phyloP scores from a whole-genome alignment of 2,113 vertebrate species.

The Stigmatopora argus region DNA sequence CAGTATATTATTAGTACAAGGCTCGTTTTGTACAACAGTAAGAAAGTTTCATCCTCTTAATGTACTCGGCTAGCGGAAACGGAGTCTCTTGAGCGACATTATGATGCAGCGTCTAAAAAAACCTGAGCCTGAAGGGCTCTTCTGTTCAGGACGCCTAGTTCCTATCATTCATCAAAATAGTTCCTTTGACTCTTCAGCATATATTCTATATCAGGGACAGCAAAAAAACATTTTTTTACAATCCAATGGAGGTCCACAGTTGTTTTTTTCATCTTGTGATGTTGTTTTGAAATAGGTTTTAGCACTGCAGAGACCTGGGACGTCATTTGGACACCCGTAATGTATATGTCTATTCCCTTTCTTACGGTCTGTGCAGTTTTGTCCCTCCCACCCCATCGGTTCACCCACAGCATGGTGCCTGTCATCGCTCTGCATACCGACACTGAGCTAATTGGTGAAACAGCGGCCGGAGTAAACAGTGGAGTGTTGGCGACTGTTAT shows the following conservation, averaged over 20 bases:
- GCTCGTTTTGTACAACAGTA: background rate
- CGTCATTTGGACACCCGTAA: background rate
- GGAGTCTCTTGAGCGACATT: background rate
- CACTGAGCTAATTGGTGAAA: slow-evolving; percentile 19
- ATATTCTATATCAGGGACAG: background rate
- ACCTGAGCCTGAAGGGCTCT: background rate
- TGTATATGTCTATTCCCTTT: background rate
- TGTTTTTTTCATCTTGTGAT: background rate
- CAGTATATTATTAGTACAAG: no score
- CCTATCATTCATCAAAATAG: background rate
- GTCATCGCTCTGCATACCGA: slow-evolving; percentile 12
- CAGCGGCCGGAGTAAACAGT: slow-evolving; percentile 17
- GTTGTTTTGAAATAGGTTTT: no score
- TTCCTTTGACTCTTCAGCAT: background rate
- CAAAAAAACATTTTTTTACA: background rate
- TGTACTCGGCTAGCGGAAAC: background rate
- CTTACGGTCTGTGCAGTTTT: background rate
- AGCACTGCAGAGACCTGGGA: background rate
- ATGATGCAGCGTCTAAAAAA: background rate
- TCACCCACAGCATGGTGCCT: slow-evolving; percentile 10
- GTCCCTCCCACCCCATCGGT: background rate
- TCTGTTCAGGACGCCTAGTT: background rate
- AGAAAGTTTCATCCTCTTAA: background rate
- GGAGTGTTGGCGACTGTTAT: slow-evolving; percentile 31
- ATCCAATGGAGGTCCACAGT: background rate